Evolutionary conservation across 2,113 vertebrate genomes (phyloP).

Genomic region (Boulengeromyrus knoepffleri): DNA sequence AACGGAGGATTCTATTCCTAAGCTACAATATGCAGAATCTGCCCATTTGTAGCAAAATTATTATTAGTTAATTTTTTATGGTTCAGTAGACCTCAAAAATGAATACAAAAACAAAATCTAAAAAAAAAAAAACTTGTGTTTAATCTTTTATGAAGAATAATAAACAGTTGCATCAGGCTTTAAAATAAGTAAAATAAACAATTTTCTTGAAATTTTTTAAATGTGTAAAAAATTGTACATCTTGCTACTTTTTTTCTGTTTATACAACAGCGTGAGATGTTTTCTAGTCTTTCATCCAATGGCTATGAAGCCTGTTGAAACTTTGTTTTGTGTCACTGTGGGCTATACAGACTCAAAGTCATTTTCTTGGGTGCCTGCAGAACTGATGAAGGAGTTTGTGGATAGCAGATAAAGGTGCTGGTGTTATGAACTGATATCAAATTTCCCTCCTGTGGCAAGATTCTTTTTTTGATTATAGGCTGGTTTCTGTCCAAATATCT

Average conservation of each 20-base stretch:
- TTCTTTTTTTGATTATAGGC: background rate
- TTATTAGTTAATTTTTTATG: background rate
- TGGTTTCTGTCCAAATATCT: background rate
- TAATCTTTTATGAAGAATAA: background rate
- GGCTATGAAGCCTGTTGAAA: background rate
- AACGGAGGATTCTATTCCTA: background rate
- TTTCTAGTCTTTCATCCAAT: background rate
- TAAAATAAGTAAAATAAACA: background rate
- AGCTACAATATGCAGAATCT: background rate
- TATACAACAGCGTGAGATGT: background rate
- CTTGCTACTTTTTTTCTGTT: background rate
- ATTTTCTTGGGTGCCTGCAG: background rate
- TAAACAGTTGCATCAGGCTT: background rate
- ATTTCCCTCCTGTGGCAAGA: background rate
- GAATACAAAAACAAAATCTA: background rate
- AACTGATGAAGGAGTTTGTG: background rate
- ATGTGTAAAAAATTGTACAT: background rate
- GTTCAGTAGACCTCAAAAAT: background rate
- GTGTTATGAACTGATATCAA: background rate
- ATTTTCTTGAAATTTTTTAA: background rate
- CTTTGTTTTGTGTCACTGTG: background rate
- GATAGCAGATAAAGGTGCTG: conserved; percentile 8
- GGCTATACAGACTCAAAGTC: background rate
- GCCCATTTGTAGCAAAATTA: background rate
- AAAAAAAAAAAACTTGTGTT: background rate